Conservation (phyloP, 2,888 invertebrate species). For the Apamea anceps region DNA sequence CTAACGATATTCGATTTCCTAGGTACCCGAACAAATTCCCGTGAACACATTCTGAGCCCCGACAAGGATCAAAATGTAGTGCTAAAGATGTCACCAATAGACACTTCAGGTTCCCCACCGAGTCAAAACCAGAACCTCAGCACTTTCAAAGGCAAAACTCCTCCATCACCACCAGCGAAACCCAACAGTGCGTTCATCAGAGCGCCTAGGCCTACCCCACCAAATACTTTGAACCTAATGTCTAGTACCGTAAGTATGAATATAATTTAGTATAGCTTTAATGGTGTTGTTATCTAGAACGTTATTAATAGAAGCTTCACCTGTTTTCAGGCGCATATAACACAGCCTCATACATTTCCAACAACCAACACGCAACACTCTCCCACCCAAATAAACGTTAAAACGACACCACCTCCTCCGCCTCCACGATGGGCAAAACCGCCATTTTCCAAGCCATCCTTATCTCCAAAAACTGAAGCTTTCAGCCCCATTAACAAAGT, state of each 20-base stretch:
- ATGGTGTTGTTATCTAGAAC: constrained; percentile 75
- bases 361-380: constrained; percentile 83
- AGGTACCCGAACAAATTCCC: constrained; percentile 85
- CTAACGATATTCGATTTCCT: constrained; percentile 43
- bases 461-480: constrained; percentile 87
- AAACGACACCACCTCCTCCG: constrained; percentile 94
- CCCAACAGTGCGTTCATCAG: constrained; percentile 87
- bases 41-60: constrained; percentile 82
- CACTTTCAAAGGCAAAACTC: constrained; percentile 92
- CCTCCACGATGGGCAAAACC: constrained; percentile 97
- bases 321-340: constrained; percentile 90
- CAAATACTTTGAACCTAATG: constrained; percentile 94
- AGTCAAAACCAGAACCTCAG: constrained; percentile 89
- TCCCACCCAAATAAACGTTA: constrained; percentile 81
- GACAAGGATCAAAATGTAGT: constrained; percentile 92
- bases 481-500: constrained; percentile 87
- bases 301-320: constrained; percentile 80
- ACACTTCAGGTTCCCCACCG: constrained; percentile 87
- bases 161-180: constrained; percentile 89
- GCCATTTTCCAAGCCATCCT: constrained; percentile 87
- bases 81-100: constrained; percentile 94
- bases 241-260: constrained; percentile 88
- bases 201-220: constrained; percentile 94
- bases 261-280: constrained; percentile 52
- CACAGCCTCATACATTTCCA: constrained; percentile 89